Evolutionary conservation across 2,888 invertebrate genomes (phyloP).

Genomic region (Lithophane semibrunnea): DNA sequence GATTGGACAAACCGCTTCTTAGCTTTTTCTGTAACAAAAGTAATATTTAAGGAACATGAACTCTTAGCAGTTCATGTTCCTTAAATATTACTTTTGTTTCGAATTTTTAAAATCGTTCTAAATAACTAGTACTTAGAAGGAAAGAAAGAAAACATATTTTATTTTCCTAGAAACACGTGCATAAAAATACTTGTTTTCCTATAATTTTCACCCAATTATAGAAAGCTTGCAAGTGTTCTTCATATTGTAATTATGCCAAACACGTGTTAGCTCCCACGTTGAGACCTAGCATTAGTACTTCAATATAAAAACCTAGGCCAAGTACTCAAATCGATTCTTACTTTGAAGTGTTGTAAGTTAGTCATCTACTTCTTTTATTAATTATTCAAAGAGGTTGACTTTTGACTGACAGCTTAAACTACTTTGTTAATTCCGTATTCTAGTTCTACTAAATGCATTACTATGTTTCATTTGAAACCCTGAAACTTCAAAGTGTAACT

Average conservation of each 20-base stretch:
- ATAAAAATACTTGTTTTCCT: not conserved
- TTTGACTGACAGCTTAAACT: conserved; percentile 19
- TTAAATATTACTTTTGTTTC: not conserved
- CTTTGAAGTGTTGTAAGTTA: not conserved
- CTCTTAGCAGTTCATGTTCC: not conserved
- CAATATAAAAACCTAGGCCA: conserved; percentile 12
- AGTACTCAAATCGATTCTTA: conserved; percentile 15
- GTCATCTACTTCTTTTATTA: conserved; percentile 1
- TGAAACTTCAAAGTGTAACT: conserved; percentile 6
- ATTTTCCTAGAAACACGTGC: not conserved
- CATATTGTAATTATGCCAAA: not conserved
- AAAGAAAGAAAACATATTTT: not conserved
- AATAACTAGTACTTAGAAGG: not conserved
- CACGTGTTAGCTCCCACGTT: conserved; percentile 21
- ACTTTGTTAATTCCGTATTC: conserved; percentile 1
- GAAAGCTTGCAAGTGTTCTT: not conserved
- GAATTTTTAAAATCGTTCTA: not conserved
- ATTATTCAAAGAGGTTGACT: conserved; percentile 28
- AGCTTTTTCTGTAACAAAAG: not conserved
- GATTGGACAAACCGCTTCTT: too few relatives aligned
- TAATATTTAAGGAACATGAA: too few relatives aligned
- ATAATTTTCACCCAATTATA: conserved; percentile 16
- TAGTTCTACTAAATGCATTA: conserved; percentile 6
- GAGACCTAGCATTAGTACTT: conserved; percentile 7
- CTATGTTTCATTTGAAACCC: conserved; percentile 14